A percentile compares a stretch with the other conserved stretches of the same genome.
phyloP scores from a whole-genome alignment of 2,888 invertebrate genomes.

The Boloria euphrosyne region DNA sequence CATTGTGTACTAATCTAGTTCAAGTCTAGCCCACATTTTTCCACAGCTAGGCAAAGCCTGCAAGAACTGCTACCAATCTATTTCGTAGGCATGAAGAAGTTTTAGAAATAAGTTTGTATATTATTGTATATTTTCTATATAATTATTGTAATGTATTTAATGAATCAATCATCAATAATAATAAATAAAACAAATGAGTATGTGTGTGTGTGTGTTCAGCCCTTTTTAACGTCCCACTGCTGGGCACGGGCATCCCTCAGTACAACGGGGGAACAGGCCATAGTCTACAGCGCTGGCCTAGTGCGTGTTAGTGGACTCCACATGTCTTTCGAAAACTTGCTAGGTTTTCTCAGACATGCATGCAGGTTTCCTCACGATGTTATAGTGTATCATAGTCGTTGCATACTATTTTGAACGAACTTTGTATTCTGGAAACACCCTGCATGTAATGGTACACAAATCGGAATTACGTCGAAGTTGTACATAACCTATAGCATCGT shows the following conservation, averaged over 20 bases:
- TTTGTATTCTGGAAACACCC: not conserved
- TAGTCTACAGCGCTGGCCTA: too few relatives aligned
- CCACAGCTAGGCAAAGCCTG: not conserved
- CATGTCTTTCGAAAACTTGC: too few relatives aligned
- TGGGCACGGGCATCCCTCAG: too few relatives aligned
- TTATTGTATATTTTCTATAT: not conserved
- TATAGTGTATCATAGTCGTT: not conserved
- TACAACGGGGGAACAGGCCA: too few relatives aligned
- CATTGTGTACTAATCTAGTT: not conserved
- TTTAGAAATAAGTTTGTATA: not conserved
- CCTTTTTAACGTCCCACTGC: too few relatives aligned
- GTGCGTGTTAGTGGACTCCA: too few relatives aligned
- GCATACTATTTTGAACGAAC: not conserved
- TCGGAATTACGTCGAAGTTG: not conserved
- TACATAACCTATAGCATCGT: not conserved
- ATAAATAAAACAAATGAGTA: not conserved
- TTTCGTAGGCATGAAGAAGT: not conserved
- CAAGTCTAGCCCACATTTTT: too few relatives aligned
- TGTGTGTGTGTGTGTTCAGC: too few relatives aligned
- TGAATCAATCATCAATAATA: not conserved
- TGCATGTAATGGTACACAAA: not conserved
- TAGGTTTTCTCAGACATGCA: too few relatives aligned
- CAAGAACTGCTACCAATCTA: constrained; percentile 6
- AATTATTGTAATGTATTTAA: not conserved
- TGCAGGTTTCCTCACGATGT: too few relatives aligned